phyloP scores from a whole-genome alignment of 1,140 invertebrate genomes.

The Anoplolepis gracilipes region DNA sequence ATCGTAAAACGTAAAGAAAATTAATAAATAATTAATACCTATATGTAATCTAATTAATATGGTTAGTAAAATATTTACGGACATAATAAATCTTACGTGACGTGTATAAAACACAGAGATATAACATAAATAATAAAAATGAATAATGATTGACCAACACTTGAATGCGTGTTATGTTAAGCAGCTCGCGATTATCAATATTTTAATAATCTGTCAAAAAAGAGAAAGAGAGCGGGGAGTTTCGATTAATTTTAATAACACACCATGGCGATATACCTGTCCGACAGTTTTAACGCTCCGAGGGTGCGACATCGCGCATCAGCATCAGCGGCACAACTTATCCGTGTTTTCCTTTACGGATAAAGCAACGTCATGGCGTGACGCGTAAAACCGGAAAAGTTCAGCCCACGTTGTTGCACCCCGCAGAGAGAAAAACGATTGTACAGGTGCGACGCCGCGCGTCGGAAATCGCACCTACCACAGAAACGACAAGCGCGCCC shows the following conservation, averaged over 20 bases:
- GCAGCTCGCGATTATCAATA: slow-evolving; percentile 20
- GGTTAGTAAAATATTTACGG: not conserved
- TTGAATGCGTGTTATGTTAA: slow-evolving; percentile 5
- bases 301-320: slow-evolving; percentile 49
- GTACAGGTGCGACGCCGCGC: slow-evolving; percentile 62
- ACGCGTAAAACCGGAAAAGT: slow-evolving; percentile 66
- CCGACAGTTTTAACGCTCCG: slow-evolving; percentile 36
- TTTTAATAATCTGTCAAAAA: slow-evolving; percentile 42
- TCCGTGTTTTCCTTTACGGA: slow-evolving; percentile 36
- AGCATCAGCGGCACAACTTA: slow-evolving; percentile 42
- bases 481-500: slow-evolving; percentile 29
- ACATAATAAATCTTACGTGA: not conserved
- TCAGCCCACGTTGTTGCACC: slow-evolving; percentile 64
- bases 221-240: slow-evolving; percentile 4
- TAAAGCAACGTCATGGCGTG: slow-evolving; percentile 67
- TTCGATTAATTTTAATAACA: slow-evolving; percentile 64
- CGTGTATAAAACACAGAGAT: not conserved
- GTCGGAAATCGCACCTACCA: slow-evolving; percentile 64
- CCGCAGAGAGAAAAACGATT: slow-evolving; percentile 74
- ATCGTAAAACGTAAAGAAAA: no score
- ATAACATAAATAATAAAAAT: slow-evolving; percentile 6
- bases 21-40: not conserved
- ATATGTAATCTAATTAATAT: not conserved
- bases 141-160: slow-evolving; percentile 6
- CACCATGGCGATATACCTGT: slow-evolving; percentile 38